Base-by-base conservation (phyloP, 2,888 invertebrate genomes). In the Plebejus argus region DNA sequence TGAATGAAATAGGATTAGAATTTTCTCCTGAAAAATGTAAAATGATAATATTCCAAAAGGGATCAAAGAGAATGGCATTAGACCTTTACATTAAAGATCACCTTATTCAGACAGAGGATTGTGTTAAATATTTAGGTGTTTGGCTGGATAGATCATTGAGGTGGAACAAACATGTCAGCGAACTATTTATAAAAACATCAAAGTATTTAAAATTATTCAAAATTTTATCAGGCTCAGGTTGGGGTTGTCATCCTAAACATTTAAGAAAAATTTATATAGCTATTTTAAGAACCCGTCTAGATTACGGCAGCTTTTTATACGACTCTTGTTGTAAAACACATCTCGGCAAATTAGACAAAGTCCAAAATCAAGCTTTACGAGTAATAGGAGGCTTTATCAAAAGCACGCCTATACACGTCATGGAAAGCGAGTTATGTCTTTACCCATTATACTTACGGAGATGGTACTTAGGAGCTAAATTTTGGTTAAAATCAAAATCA, bases 91-190 rank as follows among this genome's bases (percentile, higher is more conserved):
- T 20, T 3, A 8, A 2, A 6, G 8, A n/a, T 83, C 35, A 28
- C 76, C 15, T 7, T 66, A 12, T 77, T 79, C 39, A 39, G 39
- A 39, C 8, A 3, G 39, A 39, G 7, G 61, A 81, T 8, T 58
- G 23, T 77, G 76, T 81, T 0, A 85, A 82, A 78, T 85, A 84
- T 79, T 76, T 85, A 33, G 83, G 83, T 7, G 5, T 84, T 5
- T 83, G 84, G 83, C 66, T 85, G 3, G 84, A 84, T 78, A 76
- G 76, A 6, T 77, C 77, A 0, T 56, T 85, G 6, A 78, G 76
- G 6, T 84, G 83, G 84, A 28, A 39, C 7, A 83, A 81, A 79
- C 84, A 84, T 39, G 80, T 84, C 12, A 81, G 83, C 61, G 83
- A 83, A 75, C 70, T 78, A 5, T 35, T 0, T 10, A 75, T 74